Percentiles rank a stretch among this genome's conserved stretches.
These are phyloP conservation scores for Ara ararauna DNA, from an alignment of 2,797 vertebrate species.

Conservation along the genomic window DNA sequence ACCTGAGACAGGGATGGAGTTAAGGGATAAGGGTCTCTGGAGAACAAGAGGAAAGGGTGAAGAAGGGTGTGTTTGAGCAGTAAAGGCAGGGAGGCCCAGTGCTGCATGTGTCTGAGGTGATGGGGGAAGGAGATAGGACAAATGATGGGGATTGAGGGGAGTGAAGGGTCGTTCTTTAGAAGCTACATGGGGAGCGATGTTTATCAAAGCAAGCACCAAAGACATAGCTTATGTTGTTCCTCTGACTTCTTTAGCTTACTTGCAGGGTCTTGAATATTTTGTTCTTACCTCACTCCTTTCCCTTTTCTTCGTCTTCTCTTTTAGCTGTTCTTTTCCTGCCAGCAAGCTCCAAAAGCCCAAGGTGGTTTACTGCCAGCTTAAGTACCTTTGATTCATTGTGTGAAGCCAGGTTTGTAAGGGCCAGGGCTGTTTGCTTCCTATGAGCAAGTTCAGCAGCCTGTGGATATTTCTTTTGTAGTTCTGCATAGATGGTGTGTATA, in stretches of 20 bases:
- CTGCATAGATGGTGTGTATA: constrained; percentile 47
- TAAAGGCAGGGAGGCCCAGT: background rate
- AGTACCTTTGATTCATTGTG: constrained; percentile 76
- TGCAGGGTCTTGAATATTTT: background rate
- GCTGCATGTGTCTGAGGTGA: background rate
- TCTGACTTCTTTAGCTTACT: background rate
- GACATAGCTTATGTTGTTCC: background rate
- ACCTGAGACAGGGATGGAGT: background rate
- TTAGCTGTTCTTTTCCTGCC: constrained; percentile 51
- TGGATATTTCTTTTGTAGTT: constrained; percentile 46
- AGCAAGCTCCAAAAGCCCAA: constrained; percentile 65
- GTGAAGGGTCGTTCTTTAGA: background rate
- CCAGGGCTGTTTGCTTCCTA: constrained; percentile 56
- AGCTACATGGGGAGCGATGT: background rate
- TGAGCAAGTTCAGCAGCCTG: constrained; percentile 25
- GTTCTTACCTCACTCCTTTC: background rate
- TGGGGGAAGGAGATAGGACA: background rate
- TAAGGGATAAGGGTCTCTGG: background rate
- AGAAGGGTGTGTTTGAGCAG: background rate
- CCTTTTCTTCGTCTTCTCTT: background rate
- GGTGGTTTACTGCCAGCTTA: constrained; percentile 74
- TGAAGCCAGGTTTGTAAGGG: constrained; percentile 53
- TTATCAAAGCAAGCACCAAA: background rate
- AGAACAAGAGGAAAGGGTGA: background rate
- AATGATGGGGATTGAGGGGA: background rate